A percentile compares a stretch with the other conserved stretches of the same genome.
Conservation (phyloP, 2,113 vertebrate genomes). For the Pluvianellus socialis region DNA sequence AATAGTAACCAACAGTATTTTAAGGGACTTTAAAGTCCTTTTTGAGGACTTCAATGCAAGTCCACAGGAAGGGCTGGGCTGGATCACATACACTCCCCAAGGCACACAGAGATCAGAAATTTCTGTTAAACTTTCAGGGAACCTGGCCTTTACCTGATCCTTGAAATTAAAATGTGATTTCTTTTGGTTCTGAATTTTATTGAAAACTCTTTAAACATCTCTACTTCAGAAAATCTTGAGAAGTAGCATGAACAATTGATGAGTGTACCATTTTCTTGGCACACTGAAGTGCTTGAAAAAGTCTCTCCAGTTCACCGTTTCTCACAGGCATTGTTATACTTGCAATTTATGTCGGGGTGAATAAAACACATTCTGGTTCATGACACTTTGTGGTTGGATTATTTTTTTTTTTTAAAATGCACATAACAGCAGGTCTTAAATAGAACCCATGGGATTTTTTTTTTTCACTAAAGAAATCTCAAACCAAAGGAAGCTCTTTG, state of each 20-base stretch:
- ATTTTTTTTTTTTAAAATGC: not conserved
- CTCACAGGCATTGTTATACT: slow-evolving; percentile 24
- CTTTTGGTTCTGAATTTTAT: not conserved
- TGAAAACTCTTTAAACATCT: not conserved
- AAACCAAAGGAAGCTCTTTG: not conserved
- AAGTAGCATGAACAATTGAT: not conserved
- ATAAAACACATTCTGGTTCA: slow-evolving; percentile 1
- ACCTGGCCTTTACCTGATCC: not conserved
- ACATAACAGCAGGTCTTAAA: not conserved
- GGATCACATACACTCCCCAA: not conserved
- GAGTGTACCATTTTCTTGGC: not conserved
- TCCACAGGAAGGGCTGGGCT: not conserved
- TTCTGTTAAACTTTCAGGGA: not conserved
- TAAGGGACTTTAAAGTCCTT: not conserved
- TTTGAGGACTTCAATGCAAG: not conserved
- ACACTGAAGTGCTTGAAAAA: not conserved
- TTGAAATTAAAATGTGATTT: not conserved
- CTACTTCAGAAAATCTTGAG: not conserved
- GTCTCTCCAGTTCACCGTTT: not conserved
- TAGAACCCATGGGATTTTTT: not conserved
- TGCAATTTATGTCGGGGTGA: not conserved
- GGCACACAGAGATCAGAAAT: not conserved
- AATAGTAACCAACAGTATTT: not conserved
- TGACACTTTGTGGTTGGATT: not conserved
- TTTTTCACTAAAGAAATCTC: not conserved